Evolutionary conservation across 1,140 invertebrate genomes (phyloP).

Genomic region (Steinernema feltiae): DNA sequence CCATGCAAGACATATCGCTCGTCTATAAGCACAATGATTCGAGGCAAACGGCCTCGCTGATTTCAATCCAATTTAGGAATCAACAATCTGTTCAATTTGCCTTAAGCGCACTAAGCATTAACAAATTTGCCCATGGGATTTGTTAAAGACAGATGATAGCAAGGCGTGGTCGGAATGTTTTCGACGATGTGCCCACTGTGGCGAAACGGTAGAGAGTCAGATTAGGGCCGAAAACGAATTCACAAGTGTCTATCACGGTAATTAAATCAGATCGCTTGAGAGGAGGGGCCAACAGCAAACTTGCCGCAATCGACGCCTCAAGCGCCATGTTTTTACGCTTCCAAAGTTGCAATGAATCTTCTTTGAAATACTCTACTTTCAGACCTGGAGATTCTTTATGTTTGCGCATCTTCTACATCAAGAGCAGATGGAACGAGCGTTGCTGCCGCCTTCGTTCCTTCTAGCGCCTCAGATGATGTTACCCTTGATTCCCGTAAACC

Average conservation of each 20-base stretch:
- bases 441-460: neutral
- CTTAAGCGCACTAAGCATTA: slow-evolving; percentile 16
- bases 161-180: slow-evolving; percentile 11
- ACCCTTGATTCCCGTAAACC: neutral
- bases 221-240: neutral
- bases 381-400: neutral
- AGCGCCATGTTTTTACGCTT: slow-evolving; percentile 5
- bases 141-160: slow-evolving; percentile 16
- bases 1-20: neutral
- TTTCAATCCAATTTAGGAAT: slow-evolving; percentile 14
- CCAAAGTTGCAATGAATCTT: neutral
- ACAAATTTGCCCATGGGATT: slow-evolving; percentile 32
- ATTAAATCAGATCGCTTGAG: slow-evolving; percentile 15
- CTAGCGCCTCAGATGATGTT: neutral
- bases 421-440: neutral
- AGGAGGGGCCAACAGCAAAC: slow-evolving; percentile 1
- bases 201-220: slow-evolving; percentile 9
- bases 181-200: slow-evolving; percentile 6
- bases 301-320: slow-evolving; percentile 6
- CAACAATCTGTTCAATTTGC: slow-evolving; percentile 15
- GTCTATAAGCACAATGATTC: slow-evolving; percentile 12
- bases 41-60: slow-evolving; percentile 8
- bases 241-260: slow-evolving; percentile 11
- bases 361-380: neutral
- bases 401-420: neutral